Evolutionary conservation across 2,888 invertebrate genomes (phyloP), one percentile per base, ranked within the genome.

Genomic region (Lithophane ornitopus): DNA sequence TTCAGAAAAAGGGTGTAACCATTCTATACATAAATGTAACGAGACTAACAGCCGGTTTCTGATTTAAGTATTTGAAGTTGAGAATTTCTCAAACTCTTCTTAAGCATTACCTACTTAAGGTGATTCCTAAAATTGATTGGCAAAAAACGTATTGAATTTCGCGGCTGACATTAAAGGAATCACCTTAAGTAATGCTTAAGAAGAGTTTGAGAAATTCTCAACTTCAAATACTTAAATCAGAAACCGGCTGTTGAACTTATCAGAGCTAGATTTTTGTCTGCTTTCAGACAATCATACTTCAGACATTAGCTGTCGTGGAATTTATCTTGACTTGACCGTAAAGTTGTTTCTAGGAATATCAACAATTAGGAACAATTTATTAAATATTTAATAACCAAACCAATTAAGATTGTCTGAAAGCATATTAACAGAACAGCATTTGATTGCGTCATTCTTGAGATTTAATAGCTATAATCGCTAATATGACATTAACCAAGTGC

Each of bases 231-330:
- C n/a, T n/a, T n/a, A n/a, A n/a, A n/a, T n/a, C n/a, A n/a, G n/a
- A n/a, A n/a, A n/a, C n/a, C n/a, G n/a, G n/a, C n/a, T n/a, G n/a
- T n/a, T n/a, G n/a, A 49, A 56, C 44, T 83, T 77, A 81, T 81
- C 83, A 85, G 83, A 85, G 81, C 81, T 75, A 81, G 62, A 72
- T 83, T 70, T 65, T 65, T 46, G 22, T n/a, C 56, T 76, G 68
- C 72, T 81, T 81, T 75, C 76, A 85, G 83, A 83, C 81, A 82
- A 68, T 56, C 22, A 26, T 34, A 12, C 9, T 58, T 34, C 22
- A 67, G 34, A 52, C 28, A 46, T 46, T 46, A 1, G 22, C 16
- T 16, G 34, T 34, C 14, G 49, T 49, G 28, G 16, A 34, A 52
- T 67, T 34, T 34, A n/a, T 52, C 9, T 49, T 66, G 26, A 26